Conservation (phyloP, 2,797 vertebrate species). For the Enteromius fasciolatus region DNA sequence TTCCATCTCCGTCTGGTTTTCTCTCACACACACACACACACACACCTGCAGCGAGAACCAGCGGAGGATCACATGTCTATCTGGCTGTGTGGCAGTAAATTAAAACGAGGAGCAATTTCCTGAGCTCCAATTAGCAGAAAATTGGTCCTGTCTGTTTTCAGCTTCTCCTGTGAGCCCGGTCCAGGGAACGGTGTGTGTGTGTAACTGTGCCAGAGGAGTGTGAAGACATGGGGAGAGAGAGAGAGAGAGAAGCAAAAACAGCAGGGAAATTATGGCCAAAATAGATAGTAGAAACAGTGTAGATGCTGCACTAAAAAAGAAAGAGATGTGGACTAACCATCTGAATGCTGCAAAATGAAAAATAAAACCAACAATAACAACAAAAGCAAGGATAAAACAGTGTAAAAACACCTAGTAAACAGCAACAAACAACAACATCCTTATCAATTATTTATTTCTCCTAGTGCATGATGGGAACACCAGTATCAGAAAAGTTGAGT, state of each 20-base stretch:
- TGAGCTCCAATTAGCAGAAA: conserved; percentile 82
- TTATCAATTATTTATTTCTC: neutral
- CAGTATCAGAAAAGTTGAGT: too few relatives aligned
- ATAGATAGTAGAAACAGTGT: neutral
- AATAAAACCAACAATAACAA: too few relatives aligned
- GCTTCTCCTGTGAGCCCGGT: conserved; percentile 64
- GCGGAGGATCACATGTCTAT: conserved; percentile 73
- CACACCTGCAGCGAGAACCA: conserved; percentile 68
- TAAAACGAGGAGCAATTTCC: conserved; percentile 85
- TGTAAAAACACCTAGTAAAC: neutral
- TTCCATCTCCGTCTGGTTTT: conserved; percentile 38
- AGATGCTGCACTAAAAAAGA: conserved; percentile 2
- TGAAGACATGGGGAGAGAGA: neutral
- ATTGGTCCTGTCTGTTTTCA: conserved; percentile 79
- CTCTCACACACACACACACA: conserved; percentile 59
- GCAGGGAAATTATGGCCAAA: neutral
- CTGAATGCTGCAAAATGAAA: neutral
- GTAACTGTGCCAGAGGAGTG: conserved; percentile 17
- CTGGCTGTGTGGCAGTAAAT: conserved; percentile 81
- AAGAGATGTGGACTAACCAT: neutral
- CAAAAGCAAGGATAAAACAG: neutral
- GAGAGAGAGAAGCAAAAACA: neutral
- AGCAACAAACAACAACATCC: neutral
- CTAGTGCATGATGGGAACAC: neutral
- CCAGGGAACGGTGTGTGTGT: conserved; percentile 43